Percentiles rank a stretch among this genome's conserved stretches.
Evolutionary conservation across 64 coral and sea anemone species (phyloP).

Genomic region (Stichodactyla helianthus): DNA sequence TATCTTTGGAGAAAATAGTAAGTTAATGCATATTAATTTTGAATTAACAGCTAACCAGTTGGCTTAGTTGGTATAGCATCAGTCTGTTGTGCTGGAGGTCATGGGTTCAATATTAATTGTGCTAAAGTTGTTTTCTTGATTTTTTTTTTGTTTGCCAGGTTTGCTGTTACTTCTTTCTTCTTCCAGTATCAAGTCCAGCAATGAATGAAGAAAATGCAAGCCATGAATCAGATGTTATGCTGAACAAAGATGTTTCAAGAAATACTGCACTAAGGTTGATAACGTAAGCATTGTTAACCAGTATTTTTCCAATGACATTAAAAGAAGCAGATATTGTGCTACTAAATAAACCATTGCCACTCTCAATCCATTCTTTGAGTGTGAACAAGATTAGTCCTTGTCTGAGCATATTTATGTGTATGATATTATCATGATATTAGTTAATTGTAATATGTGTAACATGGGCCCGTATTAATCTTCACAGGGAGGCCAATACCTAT

Average conservation of each 20-base stretch:
- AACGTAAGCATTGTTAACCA: constrained; percentile 15
- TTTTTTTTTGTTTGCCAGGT: constrained; percentile 37
- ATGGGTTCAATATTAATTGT: no score
- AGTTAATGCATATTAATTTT: constrained; percentile 9
- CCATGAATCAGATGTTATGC: neutral
- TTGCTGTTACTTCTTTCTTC: constrained; percentile 77
- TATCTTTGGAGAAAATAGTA: constrained; percentile 88
- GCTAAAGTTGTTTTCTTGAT: neutral
- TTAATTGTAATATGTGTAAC: neutral
- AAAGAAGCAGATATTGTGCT: no score
- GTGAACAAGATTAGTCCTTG: no score
- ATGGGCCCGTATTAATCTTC: neutral
- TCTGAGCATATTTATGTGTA: no score
- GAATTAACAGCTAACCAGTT: neutral
- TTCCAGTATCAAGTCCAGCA: constrained; percentile 24
- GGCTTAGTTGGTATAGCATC: no score
- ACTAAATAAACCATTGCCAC: no score
- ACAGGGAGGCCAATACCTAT: constrained; percentile 33
- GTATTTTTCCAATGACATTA: neutral
- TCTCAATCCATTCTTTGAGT: no score
- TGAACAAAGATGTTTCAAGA: constrained; percentile 1
- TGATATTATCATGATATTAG: neutral
- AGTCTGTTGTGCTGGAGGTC: no score
- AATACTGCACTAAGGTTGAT: neutral
- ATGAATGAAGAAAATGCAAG: neutral